Conservation (phyloP, 2,888 invertebrate species). For the Carcina quercana region DNA sequence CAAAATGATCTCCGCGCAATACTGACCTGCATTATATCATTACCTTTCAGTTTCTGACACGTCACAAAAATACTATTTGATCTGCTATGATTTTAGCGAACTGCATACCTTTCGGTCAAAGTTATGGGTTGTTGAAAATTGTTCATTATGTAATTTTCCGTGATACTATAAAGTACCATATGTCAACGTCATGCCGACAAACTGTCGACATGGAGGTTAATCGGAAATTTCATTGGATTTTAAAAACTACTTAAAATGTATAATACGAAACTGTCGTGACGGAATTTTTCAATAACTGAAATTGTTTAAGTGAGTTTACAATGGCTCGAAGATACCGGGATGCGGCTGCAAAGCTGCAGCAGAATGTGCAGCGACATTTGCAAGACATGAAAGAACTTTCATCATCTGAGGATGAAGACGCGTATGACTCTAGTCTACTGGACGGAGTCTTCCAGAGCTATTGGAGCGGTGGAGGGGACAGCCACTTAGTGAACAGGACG, state of each 20-base stretch:
- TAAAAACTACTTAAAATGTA: not conserved
- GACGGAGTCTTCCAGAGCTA: slow-evolving; percentile 59
- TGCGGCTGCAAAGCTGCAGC: slow-evolving; percentile 60
- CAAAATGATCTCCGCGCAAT: no score
- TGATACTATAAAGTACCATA: slow-evolving; percentile 9
- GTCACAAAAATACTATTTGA: no score
- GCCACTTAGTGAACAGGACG: slow-evolving; percentile 69
- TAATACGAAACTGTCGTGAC: not conserved
- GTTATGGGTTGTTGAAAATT: no score
- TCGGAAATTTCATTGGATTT: not conserved
- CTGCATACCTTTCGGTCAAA: no score
- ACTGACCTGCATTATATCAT: no score
- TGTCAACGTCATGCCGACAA: slow-evolving; percentile 25
- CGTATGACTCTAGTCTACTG: slow-evolving; percentile 49
- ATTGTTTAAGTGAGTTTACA: slow-evolving; percentile 6
- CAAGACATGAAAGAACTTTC: slow-evolving; percentile 57
- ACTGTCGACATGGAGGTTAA: slow-evolving; percentile 9
- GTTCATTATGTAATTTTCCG: no score
- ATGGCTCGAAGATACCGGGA: slow-evolving; percentile 61
- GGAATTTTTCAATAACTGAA: no score
- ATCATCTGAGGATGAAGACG: slow-evolving; percentile 64
- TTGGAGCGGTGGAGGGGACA: slow-evolving; percentile 52
- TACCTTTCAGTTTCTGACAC: no score
- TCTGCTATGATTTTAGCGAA: no score
- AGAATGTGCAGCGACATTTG: slow-evolving; percentile 61